These are phyloP conservation scores for Dufourea novaeangliae DNA, from an alignment of 1,140 invertebrate species.

Conservation along the genomic window DNA sequence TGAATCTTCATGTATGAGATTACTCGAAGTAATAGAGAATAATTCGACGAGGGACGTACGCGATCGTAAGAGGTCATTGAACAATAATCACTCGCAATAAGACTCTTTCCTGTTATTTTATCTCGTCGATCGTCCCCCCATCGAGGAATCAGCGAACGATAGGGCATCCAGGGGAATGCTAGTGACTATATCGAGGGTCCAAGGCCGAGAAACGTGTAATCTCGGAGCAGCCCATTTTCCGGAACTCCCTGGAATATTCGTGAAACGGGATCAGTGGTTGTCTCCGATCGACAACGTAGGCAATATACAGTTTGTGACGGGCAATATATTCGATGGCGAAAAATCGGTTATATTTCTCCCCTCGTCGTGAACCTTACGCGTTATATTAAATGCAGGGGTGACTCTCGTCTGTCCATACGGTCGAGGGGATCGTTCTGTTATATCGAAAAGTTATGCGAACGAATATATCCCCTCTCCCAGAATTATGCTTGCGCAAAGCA, in stretches of 20 bases:
- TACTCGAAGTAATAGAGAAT: no score
- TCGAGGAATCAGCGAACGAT: background rate
- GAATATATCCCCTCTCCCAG: background rate
- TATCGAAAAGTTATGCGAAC: background rate
- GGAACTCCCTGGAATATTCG: background rate
- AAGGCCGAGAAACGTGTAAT: background rate
- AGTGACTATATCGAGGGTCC: background rate
- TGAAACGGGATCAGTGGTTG: background rate
- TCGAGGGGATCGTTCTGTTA: slow-evolving; percentile 6
- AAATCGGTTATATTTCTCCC: background rate
- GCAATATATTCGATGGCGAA: background rate
- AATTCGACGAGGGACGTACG: no score
- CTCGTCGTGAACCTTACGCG: background rate
- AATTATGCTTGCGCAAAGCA: background rate
- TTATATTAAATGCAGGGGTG: background rate
- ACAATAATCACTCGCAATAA: no score
- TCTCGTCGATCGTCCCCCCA: background rate
- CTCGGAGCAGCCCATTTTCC: background rate
- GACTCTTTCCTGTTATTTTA: background rate
- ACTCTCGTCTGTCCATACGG: background rate
- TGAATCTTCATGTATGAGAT: no score
- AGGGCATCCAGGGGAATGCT: background rate
- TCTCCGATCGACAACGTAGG: slow-evolving; percentile 1
- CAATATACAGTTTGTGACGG: slow-evolving; percentile 3
- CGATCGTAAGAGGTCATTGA: no score